Conservation (phyloP, 2,797 vertebrate genomes). For the Oreonectes daqikongensis region DNA sequence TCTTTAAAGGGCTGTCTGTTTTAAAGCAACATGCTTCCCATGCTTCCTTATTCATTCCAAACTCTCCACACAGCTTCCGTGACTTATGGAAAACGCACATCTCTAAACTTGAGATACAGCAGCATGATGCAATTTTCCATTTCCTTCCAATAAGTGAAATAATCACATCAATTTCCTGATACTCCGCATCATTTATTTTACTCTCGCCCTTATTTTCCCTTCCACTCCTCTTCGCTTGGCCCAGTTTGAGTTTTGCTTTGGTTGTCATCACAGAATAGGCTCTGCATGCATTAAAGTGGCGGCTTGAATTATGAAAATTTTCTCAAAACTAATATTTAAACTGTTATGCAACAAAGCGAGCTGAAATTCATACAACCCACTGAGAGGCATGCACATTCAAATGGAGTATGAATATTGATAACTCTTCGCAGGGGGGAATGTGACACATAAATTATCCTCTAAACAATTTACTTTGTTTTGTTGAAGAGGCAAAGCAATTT, state of each 20-base stretch:
- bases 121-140: conserved; percentile 49
- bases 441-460: conserved; percentile 57
- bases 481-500: conserved; percentile 45
- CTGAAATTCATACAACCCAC: conserved; percentile 36
- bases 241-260: conserved; percentile 21
- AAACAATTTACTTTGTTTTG: conserved; percentile 59
- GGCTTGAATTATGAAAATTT: conserved; percentile 56
- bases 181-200: conserved; percentile 31
- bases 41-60: neutral
- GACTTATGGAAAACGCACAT: neutral
- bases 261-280: conserved; percentile 32
- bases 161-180: conserved; percentile 48
- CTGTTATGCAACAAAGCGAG: conserved; percentile 46
- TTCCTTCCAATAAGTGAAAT: conserved; percentile 49
- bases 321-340: conserved; percentile 58
- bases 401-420: conserved; percentile 57
- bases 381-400: conserved; percentile 39
- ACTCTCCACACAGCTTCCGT: neutral
- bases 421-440: conserved; percentile 50
- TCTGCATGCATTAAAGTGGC: conserved; percentile 28
- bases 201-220: conserved; percentile 21
- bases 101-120: conserved; percentile 19
- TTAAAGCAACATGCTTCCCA: neutral
- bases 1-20: neutral
- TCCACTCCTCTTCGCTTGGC: conserved; percentile 26